Conservation (phyloP, 1,140 invertebrate genomes). For the Melipona quadrifasciata region DNA sequence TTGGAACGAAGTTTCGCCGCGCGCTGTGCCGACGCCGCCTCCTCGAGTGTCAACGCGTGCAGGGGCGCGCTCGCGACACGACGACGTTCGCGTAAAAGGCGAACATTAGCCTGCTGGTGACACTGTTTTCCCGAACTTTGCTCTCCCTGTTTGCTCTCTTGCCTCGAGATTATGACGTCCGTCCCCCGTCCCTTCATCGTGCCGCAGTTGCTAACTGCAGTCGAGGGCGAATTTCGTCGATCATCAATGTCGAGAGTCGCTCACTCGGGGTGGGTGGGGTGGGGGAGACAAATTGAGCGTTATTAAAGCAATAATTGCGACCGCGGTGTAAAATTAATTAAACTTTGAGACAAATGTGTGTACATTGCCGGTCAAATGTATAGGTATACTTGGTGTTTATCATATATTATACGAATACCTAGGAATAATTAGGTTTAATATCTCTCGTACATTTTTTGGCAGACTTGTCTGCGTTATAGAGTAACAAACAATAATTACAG, state of each 20-base stretch:
- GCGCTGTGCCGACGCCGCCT: constrained; percentile 8
- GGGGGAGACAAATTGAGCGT: background rate
- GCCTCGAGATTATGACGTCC: constrained; percentile 30
- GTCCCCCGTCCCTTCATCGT: constrained; percentile 47
- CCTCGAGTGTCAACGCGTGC: constrained; percentile 52
- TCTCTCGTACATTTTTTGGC: no score
- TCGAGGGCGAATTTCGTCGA: constrained; percentile 35
- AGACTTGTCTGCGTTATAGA: no score
- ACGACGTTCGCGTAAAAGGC: constrained; percentile 13
- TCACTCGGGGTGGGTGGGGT: no score
- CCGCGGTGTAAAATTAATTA: background rate
- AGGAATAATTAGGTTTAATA: no score
- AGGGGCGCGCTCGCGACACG: background rate
- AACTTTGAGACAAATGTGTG: background rate
- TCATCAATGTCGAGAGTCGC: background rate
- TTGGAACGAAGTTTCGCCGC: constrained; percentile 46
- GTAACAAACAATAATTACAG: no score
- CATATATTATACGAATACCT: no score
- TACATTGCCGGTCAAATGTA: no score
- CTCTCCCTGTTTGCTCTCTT: constrained; percentile 17
- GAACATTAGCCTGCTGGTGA: constrained; percentile 52
- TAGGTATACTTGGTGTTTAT: no score
- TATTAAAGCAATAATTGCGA: background rate
- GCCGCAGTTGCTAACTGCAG: constrained; percentile 2
- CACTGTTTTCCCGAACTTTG: constrained; percentile 62